Percentiles rank a stretch among this genome's conserved stretches.
phyloP scores from a whole-genome alignment of 2,113 vertebrate genomes.

The Benitochromis conjunctus region DNA sequence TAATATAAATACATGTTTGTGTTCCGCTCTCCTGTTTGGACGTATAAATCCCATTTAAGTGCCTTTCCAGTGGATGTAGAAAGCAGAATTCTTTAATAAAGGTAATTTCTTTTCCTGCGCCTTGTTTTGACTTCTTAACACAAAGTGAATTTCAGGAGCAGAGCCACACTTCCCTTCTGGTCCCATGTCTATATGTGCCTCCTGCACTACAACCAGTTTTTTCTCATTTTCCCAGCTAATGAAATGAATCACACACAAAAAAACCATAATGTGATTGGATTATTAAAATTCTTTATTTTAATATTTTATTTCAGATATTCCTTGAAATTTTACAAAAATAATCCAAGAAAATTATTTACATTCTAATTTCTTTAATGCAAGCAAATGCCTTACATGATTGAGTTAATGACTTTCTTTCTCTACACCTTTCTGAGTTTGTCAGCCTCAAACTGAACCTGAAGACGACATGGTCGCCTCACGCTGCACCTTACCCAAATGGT shows the following conservation, averaged over 20 bases:
- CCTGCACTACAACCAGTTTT: neutral
- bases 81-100: slow-evolving; percentile 27
- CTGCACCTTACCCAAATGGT: neutral
- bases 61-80: slow-evolving; percentile 6
- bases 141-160: neutral
- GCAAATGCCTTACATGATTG: slow-evolving; percentile 14
- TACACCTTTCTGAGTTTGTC: neutral
- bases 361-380: slow-evolving; percentile 45
- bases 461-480: neutral
- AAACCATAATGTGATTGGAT: slow-evolving; percentile 2
- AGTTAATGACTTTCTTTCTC: slow-evolving; percentile 4
- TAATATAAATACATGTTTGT: neutral
- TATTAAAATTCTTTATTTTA: slow-evolving; percentile 54
- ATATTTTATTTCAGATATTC: slow-evolving; percentile 39
- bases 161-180: neutral
- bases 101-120: neutral
- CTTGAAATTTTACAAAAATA: slow-evolving; percentile 57
- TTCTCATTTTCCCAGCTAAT: neutral
- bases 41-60: slow-evolving; percentile 2
- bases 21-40: neutral
- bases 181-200: neutral
- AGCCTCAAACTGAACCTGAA: slow-evolving; percentile 14
- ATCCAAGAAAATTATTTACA: slow-evolving; percentile 46
- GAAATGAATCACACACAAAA: neutral
- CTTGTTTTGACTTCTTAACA: neutral